Evolutionary conservation across 2,797 vertebrate species (phyloP).

Genomic region (Gila robusta): DNA sequence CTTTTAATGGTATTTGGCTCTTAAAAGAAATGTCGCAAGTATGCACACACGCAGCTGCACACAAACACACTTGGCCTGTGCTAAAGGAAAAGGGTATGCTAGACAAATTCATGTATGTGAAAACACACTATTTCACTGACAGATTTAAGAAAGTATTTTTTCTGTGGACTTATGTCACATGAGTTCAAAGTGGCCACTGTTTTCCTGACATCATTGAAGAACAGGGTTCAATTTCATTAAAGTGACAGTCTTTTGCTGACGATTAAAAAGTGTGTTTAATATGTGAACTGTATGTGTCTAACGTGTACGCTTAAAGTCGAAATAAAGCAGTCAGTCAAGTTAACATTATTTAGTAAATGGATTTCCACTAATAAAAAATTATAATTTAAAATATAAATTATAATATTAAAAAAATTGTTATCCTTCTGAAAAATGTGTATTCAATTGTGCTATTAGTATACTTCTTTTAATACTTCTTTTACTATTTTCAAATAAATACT

Average conservation of each 20-base stretch:
- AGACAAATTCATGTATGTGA: slow-evolving; percentile 46
- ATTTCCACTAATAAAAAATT: too few species aligned
- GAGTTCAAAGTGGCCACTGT: neutral
- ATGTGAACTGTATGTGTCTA: neutral
- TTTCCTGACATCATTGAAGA: neutral
- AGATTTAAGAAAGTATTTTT: slow-evolving; percentile 22
- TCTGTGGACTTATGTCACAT: neutral
- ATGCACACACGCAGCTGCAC: slow-evolving; percentile 50
- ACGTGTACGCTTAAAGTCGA: neutral
- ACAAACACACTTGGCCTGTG: slow-evolving; percentile 33
- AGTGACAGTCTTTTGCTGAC: neutral
- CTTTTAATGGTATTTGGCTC: slow-evolving; percentile 49
- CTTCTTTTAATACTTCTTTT: too few species aligned
- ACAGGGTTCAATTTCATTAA: neutral
- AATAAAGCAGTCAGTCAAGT: neutral
- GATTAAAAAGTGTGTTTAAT: neutral
- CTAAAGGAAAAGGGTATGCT: slow-evolving; percentile 25
- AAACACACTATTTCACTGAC: slow-evolving; percentile 51
- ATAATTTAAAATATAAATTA: too few species aligned
- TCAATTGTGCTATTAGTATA: too few species aligned
- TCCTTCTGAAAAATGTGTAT: too few species aligned
- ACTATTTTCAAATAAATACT: too few species aligned
- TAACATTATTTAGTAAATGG: too few species aligned
- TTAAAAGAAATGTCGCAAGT: slow-evolving; percentile 56
- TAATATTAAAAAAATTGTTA: too few species aligned